Base-by-base conservation (phyloP, 2,888 invertebrate genomes). In the Yponomeuta plumbellus region DNA sequence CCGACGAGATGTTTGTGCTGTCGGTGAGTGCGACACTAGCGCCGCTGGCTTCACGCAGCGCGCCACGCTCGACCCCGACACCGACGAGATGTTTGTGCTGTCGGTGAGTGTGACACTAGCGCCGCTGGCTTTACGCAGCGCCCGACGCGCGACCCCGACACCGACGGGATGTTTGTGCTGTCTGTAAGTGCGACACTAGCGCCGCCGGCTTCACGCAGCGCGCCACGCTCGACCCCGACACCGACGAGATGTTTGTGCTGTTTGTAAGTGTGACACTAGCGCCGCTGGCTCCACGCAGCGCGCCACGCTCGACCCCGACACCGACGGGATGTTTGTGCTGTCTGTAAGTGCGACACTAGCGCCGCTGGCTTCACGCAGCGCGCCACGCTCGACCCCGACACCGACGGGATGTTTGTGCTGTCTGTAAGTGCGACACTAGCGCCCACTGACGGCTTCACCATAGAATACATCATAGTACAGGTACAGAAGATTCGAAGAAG, bases 1-100 rank as follows among this genome's bases (percentile, higher is more conserved):
- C 94, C 17, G 95, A 96, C 81, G 97, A 97, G 88, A 96, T 97
- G 75, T 96, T n/a, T n/a, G n/a, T n/a, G n/a, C n/a, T n/a, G n/a
- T 82, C 61, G 21, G 80, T 78, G 71, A 83, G 83, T 67, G 93
- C 96, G 59, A 94, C 95, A 11, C 94, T 95, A 68, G 97, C 97
- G 94, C 95, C 11, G 94, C 95, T 68, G 97, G 97, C 23, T 97
- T 95, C 83, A 97, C 97, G 64, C 95, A 97, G 81, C 92, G 97
- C 69, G 97, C 97, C 67, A 97, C 97, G 56, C 94, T 97, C 71
- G 97, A 97, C 91, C 95, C 96, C 66, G 94, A 96, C 72, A 91
- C 94, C 17, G 95, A 96, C 81, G 97, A 97, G 88, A 96, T 97
- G 75, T 96, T 96, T 86, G 94, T 97, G 70, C 93, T 97, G 69